Base-by-base conservation (phyloP, 2,797 vertebrate genomes). In the Buceros bicornis region DNA sequence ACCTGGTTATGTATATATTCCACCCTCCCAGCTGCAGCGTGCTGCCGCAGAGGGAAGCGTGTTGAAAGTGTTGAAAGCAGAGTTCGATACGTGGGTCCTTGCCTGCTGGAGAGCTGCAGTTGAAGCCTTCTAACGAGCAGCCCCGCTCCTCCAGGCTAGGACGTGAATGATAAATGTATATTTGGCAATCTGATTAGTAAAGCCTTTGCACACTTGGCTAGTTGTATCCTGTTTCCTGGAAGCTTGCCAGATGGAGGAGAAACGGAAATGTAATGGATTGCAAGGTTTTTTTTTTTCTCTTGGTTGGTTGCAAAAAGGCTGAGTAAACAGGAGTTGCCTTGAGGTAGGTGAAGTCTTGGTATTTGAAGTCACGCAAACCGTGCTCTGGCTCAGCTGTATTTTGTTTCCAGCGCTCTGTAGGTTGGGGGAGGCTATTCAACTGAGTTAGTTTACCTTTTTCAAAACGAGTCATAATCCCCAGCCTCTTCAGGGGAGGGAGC, bases 311-410 rank as follows among this genome's bases (percentile, higher is more conserved):
- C 84, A 92, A 70, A 72, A 94, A 95, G 82, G 56, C 89, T 96
- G 96, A 96, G 96, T 96, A 96, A 97, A 95, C 94, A 97, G 95
- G 84, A 96, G 93, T 94, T 97, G 96, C 96, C 97, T 97, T 96
- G 96, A 98, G 96, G 95, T 97, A 97, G 95, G 96, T 40, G 62
- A 80, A 97, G 90, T 97, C 95, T 96, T 97, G 70, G 89, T 69
- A 65, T 97, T 92, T 93, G 80, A 94, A 98, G 97, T 98, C 98
- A 98, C 95, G 90, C 97, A 98, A 97, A 65, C 92, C 84, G 96
- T 93, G 90, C 96, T 90, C 86, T 76, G 95, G 83, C 94, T 97
- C 89, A 58, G 47, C 84, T 93, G 90, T 95, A 85, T 96, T 96
- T 93, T 74, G 64, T 91, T 91, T 82, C 70, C 17, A 93, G 91